Evolutionary conservation across 2,888 invertebrate genomes (phyloP), one percentile per base, ranked within the genome.

Genomic region (Tinea semifulvella): DNA sequence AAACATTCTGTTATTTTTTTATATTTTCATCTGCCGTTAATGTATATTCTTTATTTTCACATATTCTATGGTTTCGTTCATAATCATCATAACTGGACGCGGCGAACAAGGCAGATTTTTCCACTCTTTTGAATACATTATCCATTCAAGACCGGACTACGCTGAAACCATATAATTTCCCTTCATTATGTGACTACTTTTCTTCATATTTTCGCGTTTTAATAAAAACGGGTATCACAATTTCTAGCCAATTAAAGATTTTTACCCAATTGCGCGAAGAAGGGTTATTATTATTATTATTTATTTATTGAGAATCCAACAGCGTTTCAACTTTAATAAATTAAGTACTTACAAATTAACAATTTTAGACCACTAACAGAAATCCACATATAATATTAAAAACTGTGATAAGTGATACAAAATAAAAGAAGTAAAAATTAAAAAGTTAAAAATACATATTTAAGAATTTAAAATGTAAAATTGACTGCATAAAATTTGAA

Each of bases 101-200:
- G 16, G 18, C 36, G 36, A 6, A 6, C 36, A 18, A 35, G 14
- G 35, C 35, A 35, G 35, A 36, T 36, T 36, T 36, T 36, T 36
- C 36, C 36, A 36, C 36, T 17, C 36, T 18, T 36, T 36, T 36
- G 36, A 18, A 36, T 36, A 16, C 36, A 36, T 36, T 36, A 36
- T 18, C 36, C 16, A 36, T 36, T 36, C 36, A 36, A 36, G 36
- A 13, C 36, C 36, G 36, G 36, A 36, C 36, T 36, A 3, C 18
- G 36, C n/a, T 36, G 36, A 36, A 36, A 18, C 36, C 36, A 17
- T 36, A 36, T 36, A 36, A 36, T 36, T 36, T 36, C 18, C 36
- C 36, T 16, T n/a, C 18, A 36, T 36, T 36, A 36, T 3, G 36
- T 7, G 16, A 8, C 16, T 16, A 35, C 13, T 35, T 14, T 35